Percentiles rank a stretch among this genome's conserved stretches.
phyloP scores from a whole-genome alignment of 2,888 invertebrate genomes.

The Sicus ferrugineus region DNA sequence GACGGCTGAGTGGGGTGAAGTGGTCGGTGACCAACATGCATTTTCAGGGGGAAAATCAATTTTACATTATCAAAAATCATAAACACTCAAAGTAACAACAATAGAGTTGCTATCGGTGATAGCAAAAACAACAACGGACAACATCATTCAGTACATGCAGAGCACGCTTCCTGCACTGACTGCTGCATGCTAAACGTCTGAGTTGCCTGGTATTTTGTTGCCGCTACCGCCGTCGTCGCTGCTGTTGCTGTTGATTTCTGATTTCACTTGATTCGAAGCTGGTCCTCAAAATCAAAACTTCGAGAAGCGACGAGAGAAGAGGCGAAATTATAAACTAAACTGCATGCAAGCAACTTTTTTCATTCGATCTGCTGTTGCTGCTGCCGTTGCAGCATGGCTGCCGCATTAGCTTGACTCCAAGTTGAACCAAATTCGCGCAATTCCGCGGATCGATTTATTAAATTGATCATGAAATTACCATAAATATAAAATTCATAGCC shows the following conservation, averaged over 20 bases:
- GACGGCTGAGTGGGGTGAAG: no score
- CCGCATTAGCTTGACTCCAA: background rate
- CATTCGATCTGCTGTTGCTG: background rate
- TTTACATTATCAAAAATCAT: conserved; percentile 6
- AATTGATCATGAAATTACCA: conserved; percentile 53
- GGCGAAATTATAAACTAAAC: background rate
- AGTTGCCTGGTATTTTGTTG: background rate
- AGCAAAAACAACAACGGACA: conserved; percentile 2
- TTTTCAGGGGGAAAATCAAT: no score
- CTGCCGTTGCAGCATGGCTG: conserved; percentile 9
- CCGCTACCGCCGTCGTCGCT: background rate
- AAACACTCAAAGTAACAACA: conserved; percentile 6
- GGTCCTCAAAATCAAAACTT: background rate
- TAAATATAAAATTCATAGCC: conserved; percentile 44
- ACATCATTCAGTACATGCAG: background rate
- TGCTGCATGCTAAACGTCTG: background rate
- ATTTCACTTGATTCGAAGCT: conserved; percentile 5
- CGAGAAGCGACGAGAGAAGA: background rate
- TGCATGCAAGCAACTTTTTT: background rate
- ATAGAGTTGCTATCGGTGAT: background rate
- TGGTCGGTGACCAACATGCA: no score
- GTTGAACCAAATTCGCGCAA: conserved; percentile 30
- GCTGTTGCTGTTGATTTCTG: background rate
- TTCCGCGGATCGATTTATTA: conserved; percentile 49
- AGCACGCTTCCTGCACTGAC: background rate